Evolutionary conservation across 2,113 vertebrate genomes (phyloP), one percentile per base, ranked within the genome.

Genomic region (Corydoras maculifer): DNA sequence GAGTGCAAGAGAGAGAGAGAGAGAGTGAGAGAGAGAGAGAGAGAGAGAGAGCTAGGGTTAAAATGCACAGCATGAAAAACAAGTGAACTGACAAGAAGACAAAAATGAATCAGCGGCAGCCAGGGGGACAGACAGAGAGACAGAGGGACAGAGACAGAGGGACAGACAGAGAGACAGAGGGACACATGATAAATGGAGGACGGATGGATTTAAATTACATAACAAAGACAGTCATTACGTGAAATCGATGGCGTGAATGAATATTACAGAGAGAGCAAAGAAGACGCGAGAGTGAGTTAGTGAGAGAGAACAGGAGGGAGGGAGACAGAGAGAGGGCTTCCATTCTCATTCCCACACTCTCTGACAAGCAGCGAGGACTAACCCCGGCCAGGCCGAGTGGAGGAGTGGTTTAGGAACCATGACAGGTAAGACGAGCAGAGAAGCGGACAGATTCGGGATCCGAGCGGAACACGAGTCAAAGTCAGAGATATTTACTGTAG

Each of bases 351-450:
- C 67, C 54, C 49, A 11, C 51, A 63, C 63, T 50, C 3, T 31
- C 50, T 64, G 60, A 53, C 54, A 59, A 30, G 53, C 32, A 76
- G 77, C 54, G 71, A 63, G 70, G 32, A 66, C 18, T 35, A 32
- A 70, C 32, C 32, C 62, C 67, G 70, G 62, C 68, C 53, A 58
- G 4, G 32, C 71, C 62, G 58, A 76, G 31, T 13, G 43, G 76
- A 76, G 71, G 77, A 76, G 69, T 75, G 76, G 77, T 85, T 75
- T 51, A 67, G 83, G 81, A 85, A 84, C 81, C 72, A 90, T 89
- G 89, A 88, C 77, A 88, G 89, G 89, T 90, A 85, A 72, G 87
- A 43, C 4, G 2, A 43, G 1, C 35, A 2, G 4, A 8, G 35
- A 43, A 43, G 1, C 32, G n/a, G n/a, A 35, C 7, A 35, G 32